Evolutionary conservation across 2,888 invertebrate species (phyloP).

Genomic region (Spilosoma lubricipeda): DNA sequence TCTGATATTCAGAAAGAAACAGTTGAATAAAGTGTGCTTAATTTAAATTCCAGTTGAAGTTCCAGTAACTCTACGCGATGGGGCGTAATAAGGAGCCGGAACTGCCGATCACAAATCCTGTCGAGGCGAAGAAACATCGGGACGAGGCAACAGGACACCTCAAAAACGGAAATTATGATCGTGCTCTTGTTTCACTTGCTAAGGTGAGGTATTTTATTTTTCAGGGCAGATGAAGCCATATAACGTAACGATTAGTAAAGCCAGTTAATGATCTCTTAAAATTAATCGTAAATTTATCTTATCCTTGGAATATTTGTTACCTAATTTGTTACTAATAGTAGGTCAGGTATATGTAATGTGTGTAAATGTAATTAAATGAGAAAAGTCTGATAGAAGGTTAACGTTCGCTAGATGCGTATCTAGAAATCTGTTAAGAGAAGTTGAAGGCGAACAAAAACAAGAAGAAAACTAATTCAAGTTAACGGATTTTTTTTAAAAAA

Average conservation of each 20-base stretch:
- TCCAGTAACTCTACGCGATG: slow-evolving; percentile 54
- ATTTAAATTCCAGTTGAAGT: slow-evolving; percentile 7
- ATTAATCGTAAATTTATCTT: too few species aligned
- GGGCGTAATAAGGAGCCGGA: slow-evolving; percentile 79
- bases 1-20: background rate
- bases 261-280: too few species aligned
- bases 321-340: background rate
- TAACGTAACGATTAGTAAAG: background rate
- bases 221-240: background rate
- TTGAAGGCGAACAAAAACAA: too few species aligned
- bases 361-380: too few species aligned
- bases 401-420: background rate
- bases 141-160: slow-evolving; percentile 93
- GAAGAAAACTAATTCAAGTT: too few species aligned
- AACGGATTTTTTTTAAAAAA: too few species aligned
- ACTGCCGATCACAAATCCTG: slow-evolving; percentile 73
- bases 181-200: slow-evolving; percentile 90
- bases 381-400: background rate
- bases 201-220: slow-evolving; percentile 78
- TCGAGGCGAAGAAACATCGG: slow-evolving; percentile 89
- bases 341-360: background rate
- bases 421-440: background rate
- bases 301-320: background rate
- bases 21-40: background rate
- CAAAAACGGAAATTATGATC: slow-evolving; percentile 90